Evolutionary conservation across 2,888 invertebrate species (phyloP), one percentile per base, ranked within the genome.

Genomic region (Drosophila anceps): DNA sequence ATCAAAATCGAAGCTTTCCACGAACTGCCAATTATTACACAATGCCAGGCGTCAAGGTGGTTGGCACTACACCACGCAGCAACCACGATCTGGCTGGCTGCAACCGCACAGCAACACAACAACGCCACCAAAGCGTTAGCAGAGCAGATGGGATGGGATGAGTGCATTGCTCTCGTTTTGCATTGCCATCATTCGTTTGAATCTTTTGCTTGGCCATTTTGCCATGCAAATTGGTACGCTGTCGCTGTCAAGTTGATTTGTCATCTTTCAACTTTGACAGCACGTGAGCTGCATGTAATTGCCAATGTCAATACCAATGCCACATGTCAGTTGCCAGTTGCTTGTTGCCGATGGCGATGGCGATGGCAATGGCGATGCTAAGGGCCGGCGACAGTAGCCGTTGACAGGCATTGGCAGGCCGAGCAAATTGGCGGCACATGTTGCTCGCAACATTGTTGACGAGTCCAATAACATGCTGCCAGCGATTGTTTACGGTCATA

Each of bases 1-100:
- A 71, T 86, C 84, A 77, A 84, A 89, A 81, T 89, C 84, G 48
- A 46, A 64, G 74, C 79, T 65, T 84, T 84, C 84, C 82, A 87
- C 76, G 84, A 84, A 84, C 89, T 89, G 84, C 88, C 84, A 84
- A 84, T 84, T 84, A 84, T 89, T 89, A 89, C 90, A 89, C 84
- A 84, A 89, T 84, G 84, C 63, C 69, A 75, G 88, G 88, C 88
- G 88, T 88, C 86, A 83, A 68, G 76, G 65, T 73, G 73, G 74
- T 73, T 70, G 66, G 64, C 70, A 64, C 41, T 48, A 58, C 65
- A 79, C 58, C 55, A 66, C 57, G 35, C 51, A 57, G 50, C 60
- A 46, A 15, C 37, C 37, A 53, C 61, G 39, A 64, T 44, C 37
- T 58, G 48, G 61, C n/a, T 46, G 46, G 27, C 46, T 27, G 63